Base-by-base conservation (phyloP, 1,140 invertebrate species). In the Temnothorax longispinosus region DNA sequence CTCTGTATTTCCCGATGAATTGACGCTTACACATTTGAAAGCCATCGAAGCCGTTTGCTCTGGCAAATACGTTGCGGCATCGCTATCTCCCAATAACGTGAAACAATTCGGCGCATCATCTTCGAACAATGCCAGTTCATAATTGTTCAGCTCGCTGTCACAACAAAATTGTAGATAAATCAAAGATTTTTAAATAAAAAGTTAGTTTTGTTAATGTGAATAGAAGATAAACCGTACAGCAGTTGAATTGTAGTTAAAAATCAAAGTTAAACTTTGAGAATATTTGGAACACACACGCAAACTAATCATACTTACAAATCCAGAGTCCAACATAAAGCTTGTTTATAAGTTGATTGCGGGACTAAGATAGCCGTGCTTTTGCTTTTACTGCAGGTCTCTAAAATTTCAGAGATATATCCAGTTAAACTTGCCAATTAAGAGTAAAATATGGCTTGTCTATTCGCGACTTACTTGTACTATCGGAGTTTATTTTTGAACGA, bases 51-150 rank as follows among this genome's bases (percentile, higher is more conserved):
- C 18, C 64, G 93, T 91, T 15, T 92, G 47, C 67, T 92, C 82
- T 50, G 96, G 96, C 15, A 96, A 86, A 91, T 95, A 96, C 6
- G 91, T 72, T 27, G 67, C 84, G 44, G 93, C 88, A 32, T 94
- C 87, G 10, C 93, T 72, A 78, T 89, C 87, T 56, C 77, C 85
- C 71, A 94, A 84, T 76, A 94, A 81, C 8, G 77, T 84, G 85
- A 95, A 94, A 6, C 32, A 18, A 80, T 93, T 94, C 6, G 94
- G 92, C 8, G 35, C n/a, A 47, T 94, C 90, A 47, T 94, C 75
- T 18, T 92, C 15, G 72, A 95, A 96, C 47, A 96, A 90, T 5
- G 90, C 77, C 13, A 92, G 27, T 72, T 91, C 82, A 67, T 93
- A 95, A 92, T 95, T 95, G 74, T 95, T 89, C 52, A 90, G 47